These are phyloP conservation scores for Coccyzus lansbergi DNA, from an alignment of 2,797 vertebrate species.

Conservation along the genomic window DNA sequence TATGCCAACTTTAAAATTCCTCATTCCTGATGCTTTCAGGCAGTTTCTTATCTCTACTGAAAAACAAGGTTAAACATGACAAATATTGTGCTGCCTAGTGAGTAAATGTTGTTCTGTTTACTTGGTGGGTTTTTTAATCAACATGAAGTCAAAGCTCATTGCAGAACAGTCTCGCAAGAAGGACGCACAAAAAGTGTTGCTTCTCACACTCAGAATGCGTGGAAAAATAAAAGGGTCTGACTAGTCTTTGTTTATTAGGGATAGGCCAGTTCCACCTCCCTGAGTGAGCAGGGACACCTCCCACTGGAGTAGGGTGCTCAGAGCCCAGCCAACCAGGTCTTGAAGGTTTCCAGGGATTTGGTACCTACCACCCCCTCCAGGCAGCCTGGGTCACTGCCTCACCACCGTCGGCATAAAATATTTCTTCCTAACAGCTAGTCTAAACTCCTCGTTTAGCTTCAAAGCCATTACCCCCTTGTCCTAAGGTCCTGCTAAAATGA, in stretches of 20 bases:
- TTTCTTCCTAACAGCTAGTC: no score
- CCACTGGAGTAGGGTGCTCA: no score
- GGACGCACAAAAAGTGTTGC: background rate
- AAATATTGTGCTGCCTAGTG: conserved; percentile 19
- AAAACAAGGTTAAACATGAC: conserved; percentile 47
- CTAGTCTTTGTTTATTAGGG: background rate
- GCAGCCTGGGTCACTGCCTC: no score
- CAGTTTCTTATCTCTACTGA: background rate
- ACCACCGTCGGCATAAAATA: no score
- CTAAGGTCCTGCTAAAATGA: no score
- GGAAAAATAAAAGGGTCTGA: conserved; percentile 18
- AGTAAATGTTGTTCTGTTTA: conserved; percentile 45
- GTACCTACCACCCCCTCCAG: no score
- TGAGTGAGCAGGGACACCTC: no score
- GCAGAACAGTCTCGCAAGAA: background rate
- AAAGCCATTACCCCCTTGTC: no score
- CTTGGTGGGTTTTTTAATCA: background rate
- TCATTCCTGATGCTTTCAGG: background rate
- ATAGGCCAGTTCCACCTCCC: background rate
- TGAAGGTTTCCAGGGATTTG: no score
- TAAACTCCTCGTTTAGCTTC: no score
- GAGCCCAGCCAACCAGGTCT: no score
- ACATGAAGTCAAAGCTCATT: conserved; percentile 33
- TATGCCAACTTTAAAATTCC: background rate
- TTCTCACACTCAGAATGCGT: rapidly evolving